A percentile compares a stretch with the other conserved stretches of the same genome.
Evolutionary conservation across 2,888 invertebrate species (phyloP).

Genomic region (Nomada ferruginata): DNA sequence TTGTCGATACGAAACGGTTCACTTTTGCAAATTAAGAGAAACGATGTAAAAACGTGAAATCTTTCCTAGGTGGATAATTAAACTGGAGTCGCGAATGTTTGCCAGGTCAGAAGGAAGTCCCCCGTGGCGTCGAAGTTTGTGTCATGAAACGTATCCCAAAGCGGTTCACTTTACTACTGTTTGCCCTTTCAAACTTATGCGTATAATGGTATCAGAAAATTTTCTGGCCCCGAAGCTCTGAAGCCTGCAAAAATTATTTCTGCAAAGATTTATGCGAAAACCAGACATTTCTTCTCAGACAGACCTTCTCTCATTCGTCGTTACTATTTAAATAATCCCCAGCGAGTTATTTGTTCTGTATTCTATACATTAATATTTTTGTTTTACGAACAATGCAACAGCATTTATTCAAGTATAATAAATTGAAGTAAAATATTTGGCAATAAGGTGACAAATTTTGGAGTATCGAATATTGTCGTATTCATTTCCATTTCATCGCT

Average conservation of each 20-base stretch:
- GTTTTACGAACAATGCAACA: too few species aligned
- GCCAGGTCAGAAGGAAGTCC: conserved; percentile 27
- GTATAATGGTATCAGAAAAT: conserved; percentile 9
- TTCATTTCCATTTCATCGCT: not conserved
- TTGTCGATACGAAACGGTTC: not conserved
- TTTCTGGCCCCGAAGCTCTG: not conserved
- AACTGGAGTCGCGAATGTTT: conserved; percentile 36
- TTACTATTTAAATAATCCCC: not conserved
- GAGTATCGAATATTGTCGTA: not conserved
- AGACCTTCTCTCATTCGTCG: not conserved
- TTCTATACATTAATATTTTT: too few species aligned
- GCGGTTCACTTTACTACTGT: conserved; percentile 22
- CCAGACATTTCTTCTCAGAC: not conserved
- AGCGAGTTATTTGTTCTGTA: not conserved
- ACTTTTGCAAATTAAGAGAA: not conserved
- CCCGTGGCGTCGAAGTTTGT: conserved; percentile 34
- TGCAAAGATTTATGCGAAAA: not conserved
- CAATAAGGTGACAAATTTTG: too few species aligned
- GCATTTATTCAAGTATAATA: too few species aligned
- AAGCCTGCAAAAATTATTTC: not conserved
- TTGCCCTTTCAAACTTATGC: conserved; percentile 19
- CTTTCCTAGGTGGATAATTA: conserved; percentile 39
- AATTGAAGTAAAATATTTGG: too few species aligned
- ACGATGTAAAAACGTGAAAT: not conserved
- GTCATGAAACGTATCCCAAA: conserved; percentile 38